Evolutionary conservation across 1,140 invertebrate genomes (phyloP).

Genomic region (Wiebesia pumilae): DNA sequence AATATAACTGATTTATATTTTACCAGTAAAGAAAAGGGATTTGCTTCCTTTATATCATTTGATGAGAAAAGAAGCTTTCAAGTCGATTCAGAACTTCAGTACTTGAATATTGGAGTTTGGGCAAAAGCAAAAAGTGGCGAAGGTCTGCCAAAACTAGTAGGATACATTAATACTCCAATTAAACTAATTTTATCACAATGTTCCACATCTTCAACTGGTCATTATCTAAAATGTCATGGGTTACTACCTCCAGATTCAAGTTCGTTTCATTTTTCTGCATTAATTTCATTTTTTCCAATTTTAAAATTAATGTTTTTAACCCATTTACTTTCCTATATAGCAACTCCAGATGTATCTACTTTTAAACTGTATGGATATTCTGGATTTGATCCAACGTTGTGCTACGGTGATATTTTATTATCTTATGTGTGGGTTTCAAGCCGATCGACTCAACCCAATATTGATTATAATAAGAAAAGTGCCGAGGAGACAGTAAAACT

Average conservation of each 20-base stretch:
- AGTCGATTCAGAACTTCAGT: constrained; percentile 81
- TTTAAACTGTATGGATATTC: constrained; percentile 76
- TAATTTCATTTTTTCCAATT: neutral
- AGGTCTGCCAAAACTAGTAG: constrained; percentile 80
- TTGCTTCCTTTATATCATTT: constrained; percentile 78
- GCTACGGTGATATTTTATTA: constrained; percentile 91
- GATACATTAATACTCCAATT: constrained; percentile 87
- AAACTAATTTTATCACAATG: constrained; percentile 86
- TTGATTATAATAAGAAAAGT: constrained; percentile 62
- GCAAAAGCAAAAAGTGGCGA: constrained; percentile 76
- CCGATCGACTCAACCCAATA: constrained; percentile 55
- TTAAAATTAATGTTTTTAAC: neutral
- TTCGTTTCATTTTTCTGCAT: constrained; percentile 44
- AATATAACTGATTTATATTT: constrained; percentile 65
- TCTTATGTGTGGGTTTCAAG: constrained; percentile 84
- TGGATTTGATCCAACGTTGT: constrained; percentile 92
- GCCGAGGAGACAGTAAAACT: constrained; percentile 63
- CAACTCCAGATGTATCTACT: constrained; percentile 78
- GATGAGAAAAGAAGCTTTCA: constrained; percentile 86
- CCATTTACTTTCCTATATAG: constrained; percentile 69
- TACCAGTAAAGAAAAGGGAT: constrained; percentile 70
- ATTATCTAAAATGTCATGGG: constrained; percentile 85
- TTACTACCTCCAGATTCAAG: constrained; percentile 83
- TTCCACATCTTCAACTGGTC: constrained; percentile 85
- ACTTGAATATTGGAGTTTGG: constrained; percentile 91